Evolutionary conservation across 1,140 invertebrate species (phyloP).

Genomic region (Drosophila santomea): DNA sequence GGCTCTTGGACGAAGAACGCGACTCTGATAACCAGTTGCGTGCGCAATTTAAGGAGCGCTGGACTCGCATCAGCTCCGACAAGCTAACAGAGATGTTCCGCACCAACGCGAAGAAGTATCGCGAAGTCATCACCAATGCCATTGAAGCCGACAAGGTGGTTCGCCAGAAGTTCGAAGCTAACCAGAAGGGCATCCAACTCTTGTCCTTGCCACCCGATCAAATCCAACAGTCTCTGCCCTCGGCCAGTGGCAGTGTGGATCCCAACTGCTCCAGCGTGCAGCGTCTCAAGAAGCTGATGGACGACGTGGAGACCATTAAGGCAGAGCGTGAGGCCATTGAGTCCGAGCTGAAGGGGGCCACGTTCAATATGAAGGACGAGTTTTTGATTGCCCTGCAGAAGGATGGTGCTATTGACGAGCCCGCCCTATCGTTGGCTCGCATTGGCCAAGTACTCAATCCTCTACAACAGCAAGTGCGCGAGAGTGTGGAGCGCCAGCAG

Average conservation of each 20-base stretch:
- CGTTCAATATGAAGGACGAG: slow-evolving; percentile 93
- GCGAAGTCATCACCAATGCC: slow-evolving; percentile 96
- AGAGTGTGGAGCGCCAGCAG: slow-evolving; percentile 92
- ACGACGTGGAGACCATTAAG: slow-evolving; percentile 94
- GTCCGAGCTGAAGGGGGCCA: slow-evolving; percentile 92
- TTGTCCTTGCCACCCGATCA: slow-evolving; percentile 90
- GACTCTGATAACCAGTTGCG: slow-evolving; percentile 95
- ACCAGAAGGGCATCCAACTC: slow-evolving; percentile 93
- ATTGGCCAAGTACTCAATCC: slow-evolving; percentile 93
- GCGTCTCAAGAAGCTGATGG: slow-evolving; percentile 92
- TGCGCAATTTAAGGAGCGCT: slow-evolving; percentile 95
- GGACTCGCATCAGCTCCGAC: slow-evolving; percentile 95
- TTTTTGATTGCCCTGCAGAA: slow-evolving; percentile 92
- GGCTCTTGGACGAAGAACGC: slow-evolving; percentile 96
- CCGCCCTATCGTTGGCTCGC: slow-evolving; percentile 90
- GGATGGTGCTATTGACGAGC: slow-evolving; percentile 95
- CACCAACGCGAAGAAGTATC: slow-evolving; percentile 95
- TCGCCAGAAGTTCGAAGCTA: slow-evolving; percentile 93
- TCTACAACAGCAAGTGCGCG: slow-evolving; percentile 91
- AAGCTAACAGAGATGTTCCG: slow-evolving; percentile 95
- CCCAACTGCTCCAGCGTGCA: slow-evolving; percentile 87
- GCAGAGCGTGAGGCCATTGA: slow-evolving; percentile 95
- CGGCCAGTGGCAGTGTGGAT: slow-evolving; percentile 85
- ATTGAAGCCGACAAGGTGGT: slow-evolving; percentile 91
- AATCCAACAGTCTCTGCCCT: slow-evolving; percentile 88